phyloP scores from a whole-genome alignment of 2,888 invertebrate genomes.

The Drosophila barbarae region DNA sequence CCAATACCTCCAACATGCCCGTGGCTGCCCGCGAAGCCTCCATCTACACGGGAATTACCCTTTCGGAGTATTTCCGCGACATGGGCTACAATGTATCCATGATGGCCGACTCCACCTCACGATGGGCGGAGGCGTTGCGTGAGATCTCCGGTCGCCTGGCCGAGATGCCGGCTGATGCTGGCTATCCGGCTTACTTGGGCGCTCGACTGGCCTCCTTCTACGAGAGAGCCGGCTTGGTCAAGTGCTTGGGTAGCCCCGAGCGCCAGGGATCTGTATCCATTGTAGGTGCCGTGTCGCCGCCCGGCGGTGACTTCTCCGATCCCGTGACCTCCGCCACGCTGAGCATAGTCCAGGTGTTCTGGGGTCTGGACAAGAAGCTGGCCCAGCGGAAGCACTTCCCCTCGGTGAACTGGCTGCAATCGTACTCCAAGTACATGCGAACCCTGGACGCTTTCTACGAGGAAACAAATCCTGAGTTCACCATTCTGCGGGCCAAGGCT shows the following conservation, averaged over 20 bases:
- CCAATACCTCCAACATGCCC: conserved; percentile 99
- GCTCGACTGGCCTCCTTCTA: conserved; percentile 99
- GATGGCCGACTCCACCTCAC: conserved; percentile 99
- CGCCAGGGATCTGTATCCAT: conserved; percentile 99
- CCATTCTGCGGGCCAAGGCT: conserved; percentile 95
- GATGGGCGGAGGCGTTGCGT: conserved; percentile 99
- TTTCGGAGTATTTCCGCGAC: conserved; percentile 99
- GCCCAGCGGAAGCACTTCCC: conserved; percentile 99
- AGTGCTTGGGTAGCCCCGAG: conserved; percentile 97
- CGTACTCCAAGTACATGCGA: conserved; percentile 98
- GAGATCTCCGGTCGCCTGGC: conserved; percentile 99
- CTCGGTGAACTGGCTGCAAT: conserved; percentile 99
- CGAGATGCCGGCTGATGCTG: conserved; percentile 99
- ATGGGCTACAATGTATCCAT: conserved; percentile 99
- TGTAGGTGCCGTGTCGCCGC: conserved; percentile 99
- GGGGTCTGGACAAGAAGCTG: conserved; percentile 99
- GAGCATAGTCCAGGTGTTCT: conserved; percentile 99
- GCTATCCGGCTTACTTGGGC: conserved; percentile 99
- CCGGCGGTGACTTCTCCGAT: conserved; percentile 99
- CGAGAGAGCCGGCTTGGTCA: conserved; percentile 98
- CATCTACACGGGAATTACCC: conserved; percentile 99
- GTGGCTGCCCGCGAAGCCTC: conserved; percentile 99
- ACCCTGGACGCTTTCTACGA: conserved; percentile 99
- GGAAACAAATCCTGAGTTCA: conserved; percentile 97
- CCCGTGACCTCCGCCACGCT: conserved; percentile 99